Conservation (phyloP, 2,888 invertebrate genomes). For the Apamea epomidion region DNA sequence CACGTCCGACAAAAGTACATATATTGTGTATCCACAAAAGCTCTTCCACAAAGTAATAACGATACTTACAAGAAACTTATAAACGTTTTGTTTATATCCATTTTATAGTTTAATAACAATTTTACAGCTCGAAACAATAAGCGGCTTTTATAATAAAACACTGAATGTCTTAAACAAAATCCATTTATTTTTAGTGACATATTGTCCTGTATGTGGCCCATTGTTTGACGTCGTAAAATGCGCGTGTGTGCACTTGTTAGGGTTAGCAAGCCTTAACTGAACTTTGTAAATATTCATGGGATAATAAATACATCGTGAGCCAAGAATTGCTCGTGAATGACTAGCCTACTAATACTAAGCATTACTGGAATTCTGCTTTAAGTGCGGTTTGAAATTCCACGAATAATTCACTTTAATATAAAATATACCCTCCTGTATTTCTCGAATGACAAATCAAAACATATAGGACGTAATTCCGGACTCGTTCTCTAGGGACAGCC, state of each 20-base stretch:
- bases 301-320: constrained; percentile 57
- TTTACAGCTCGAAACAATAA: constrained; percentile 68
- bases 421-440: constrained; percentile 38
- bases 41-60: constrained; percentile 56
- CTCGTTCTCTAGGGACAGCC: constrained; percentile 67
- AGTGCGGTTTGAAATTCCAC: constrained; percentile 32
- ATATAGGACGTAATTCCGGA: constrained; percentile 30
- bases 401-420: constrained; percentile 12
- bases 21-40: constrained; percentile 12
- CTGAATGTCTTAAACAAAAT: constrained; percentile 73
- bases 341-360: constrained; percentile 47
- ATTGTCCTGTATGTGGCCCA: constrained; percentile 81
- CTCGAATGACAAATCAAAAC: constrained; percentile 57
- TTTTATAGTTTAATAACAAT: constrained; percentile 66
- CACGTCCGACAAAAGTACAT: constrained; percentile 17
- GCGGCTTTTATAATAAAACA: constrained; percentile 67
- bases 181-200: constrained; percentile 81
- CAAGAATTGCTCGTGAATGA: constrained; percentile 49
- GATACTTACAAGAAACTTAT: constrained; percentile 55
- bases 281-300: constrained; percentile 64
- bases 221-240: constrained; percentile 79
- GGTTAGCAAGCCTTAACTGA: constrained; percentile 67
- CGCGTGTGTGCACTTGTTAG: constrained; percentile 72
- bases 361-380: constrained; percentile 18
- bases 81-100: constrained; percentile 53